Conservation (phyloP, 2,113 vertebrate species). For the Perca fluviatilis region DNA sequence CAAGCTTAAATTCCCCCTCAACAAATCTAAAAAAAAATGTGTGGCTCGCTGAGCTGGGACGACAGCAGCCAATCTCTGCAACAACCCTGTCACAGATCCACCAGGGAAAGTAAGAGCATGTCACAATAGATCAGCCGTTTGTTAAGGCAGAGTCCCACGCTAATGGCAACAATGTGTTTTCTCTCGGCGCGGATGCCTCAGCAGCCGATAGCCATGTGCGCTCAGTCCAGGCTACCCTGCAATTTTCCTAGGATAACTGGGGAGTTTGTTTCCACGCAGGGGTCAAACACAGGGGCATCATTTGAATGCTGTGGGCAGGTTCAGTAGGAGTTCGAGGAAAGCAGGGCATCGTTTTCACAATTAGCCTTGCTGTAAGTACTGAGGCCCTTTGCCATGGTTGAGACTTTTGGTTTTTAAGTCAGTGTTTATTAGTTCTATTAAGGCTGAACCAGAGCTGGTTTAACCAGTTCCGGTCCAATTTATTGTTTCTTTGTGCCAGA, state of each 20-base stretch:
- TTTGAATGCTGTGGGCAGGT: constrained; percentile 53
- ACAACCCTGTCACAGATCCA: constrained; percentile 45
- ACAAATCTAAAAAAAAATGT: constrained; percentile 45
- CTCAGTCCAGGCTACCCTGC: constrained; percentile 48
- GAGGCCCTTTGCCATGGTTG: constrained; percentile 26
- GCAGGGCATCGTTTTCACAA: constrained; percentile 62
- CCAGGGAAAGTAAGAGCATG: constrained; percentile 50
- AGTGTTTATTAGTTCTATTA: constrained; percentile 30
- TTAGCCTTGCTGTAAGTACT: constrained; percentile 47
- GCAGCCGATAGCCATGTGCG: constrained; percentile 40
- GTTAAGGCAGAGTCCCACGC: constrained; percentile 58
- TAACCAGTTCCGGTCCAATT: constrained; percentile 25
- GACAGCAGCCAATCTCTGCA: constrained; percentile 21
- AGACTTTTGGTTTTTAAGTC: constrained; percentile 20
- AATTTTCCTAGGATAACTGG: constrained; percentile 64
- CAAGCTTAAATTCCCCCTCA: constrained; percentile 23
- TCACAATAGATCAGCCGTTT: constrained; percentile 70
- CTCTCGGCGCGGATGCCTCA: constrained; percentile 34
- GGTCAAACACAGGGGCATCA: constrained; percentile 58
- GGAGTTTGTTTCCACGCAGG: constrained; percentile 52
- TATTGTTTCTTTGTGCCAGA: constrained; percentile 8
- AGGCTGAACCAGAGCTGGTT: constrained; percentile 40
- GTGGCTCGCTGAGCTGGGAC: background rate
- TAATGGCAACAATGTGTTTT: constrained; percentile 69
- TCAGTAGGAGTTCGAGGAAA: constrained; percentile 76